Evolutionary conservation across 2,888 invertebrate species (phyloP), one percentile per base, ranked within the genome.

Genomic region (Schizaphis graminum): DNA sequence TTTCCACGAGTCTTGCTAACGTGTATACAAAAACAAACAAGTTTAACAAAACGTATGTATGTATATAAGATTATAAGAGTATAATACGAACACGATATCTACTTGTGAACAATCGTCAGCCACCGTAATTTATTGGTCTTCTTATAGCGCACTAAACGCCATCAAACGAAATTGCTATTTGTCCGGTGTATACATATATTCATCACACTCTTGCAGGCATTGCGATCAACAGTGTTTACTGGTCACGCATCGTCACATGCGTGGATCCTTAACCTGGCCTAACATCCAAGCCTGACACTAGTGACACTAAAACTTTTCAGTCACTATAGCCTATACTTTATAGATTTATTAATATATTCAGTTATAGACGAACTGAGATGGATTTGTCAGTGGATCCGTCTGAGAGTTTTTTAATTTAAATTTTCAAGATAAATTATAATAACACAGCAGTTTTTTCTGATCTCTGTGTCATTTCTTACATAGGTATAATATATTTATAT

Each of bases 21-120:
- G 67, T 41, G 41, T 35, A 49, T 87, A 61, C 61, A 49, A 92
- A 92, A 92, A 92, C 92, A 87, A 92, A 92, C 92, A 92, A 92
- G 92, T 87, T 86, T 47, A 92, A 61, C 87, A 67, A 92, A 87
- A 87, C 87, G 57, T 49, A 2, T 77, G 21, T 77, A 35, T 77
- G n/a, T 13, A 67, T n/a, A n/a, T 3, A 61, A 67, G 61, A 67
- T n/a, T n/a, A 28, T 21, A 61, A 67, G 61, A 67, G 67, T n/a
- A 28, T 21, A 77, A 28, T 21, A 77, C 21, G 47, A 61, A 49
- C 61, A 41, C 87, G 49, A 61, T 92, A 92, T 91, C 87, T 24
- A n/a, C 41, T 86, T 11, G 91, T 47, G 24, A 91, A 91, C 91
- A 57, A 91, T 85, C 13, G 85, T 47, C 86, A 53, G n/a, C 57